Evolutionary conservation across 1,140 invertebrate genomes (phyloP).

Genomic region (Antheraea pernyi): DNA sequence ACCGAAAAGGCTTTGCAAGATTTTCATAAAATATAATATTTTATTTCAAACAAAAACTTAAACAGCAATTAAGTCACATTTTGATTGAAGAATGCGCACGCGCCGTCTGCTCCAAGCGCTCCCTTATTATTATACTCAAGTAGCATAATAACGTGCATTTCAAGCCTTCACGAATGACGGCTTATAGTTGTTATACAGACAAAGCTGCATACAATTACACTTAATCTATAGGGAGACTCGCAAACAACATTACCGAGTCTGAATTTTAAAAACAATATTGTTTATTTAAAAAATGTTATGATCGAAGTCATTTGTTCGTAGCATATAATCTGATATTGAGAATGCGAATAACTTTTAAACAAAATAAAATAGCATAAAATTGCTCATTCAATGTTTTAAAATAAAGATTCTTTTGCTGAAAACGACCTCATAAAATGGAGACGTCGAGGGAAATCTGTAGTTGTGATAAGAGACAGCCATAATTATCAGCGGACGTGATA

Average conservation of each 20-base stretch:
- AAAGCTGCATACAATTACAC: neutral
- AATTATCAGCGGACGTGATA: slow-evolving; percentile 41
- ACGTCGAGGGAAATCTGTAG: slow-evolving; percentile 45
- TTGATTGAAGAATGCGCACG: slow-evolving; percentile 32
- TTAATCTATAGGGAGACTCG: neutral
- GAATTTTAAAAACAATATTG: slow-evolving; percentile 1
- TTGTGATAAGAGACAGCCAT: slow-evolving; percentile 37
- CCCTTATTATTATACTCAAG: slow-evolving; percentile 12
- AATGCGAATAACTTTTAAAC: neutral
- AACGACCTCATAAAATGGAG: slow-evolving; percentile 44
- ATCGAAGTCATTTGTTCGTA: neutral
- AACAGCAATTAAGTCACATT: slow-evolving; percentile 38
- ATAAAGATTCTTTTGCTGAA: neutral
- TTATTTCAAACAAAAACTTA: slow-evolving; percentile 15
- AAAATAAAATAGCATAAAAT: neutral
- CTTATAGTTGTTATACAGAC: slow-evolving; percentile 8
- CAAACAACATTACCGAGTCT: neutral
- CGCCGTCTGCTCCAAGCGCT: slow-evolving; percentile 29
- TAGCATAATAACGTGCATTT: slow-evolving; percentile 12
- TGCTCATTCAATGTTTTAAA: too few relatives aligned
- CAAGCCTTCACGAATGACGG: neutral
- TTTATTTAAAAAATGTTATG: neutral
- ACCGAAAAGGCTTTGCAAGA: too few relatives aligned
- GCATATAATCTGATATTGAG: neutral
- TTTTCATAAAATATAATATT: too few relatives aligned